A percentile compares a stretch with the other conserved stretches of the same genome.
These are phyloP conservation scores for Columbina picui DNA, from an alignment of 2,113 vertebrate genomes.

Conservation along the genomic window DNA sequence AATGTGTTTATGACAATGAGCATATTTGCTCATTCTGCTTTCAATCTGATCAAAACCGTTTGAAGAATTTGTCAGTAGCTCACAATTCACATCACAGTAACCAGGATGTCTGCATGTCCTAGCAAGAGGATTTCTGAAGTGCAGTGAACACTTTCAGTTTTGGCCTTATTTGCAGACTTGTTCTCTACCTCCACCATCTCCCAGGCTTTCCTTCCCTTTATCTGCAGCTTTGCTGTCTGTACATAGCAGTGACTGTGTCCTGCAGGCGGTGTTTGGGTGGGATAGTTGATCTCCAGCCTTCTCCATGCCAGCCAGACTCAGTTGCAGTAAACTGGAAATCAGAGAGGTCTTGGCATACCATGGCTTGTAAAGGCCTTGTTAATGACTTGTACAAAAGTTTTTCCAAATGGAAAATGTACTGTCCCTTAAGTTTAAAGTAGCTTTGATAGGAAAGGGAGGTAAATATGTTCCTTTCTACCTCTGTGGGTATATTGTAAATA, in stretches of 20 bases:
- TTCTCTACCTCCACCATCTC: background rate
- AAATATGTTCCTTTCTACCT: conserved; percentile 63
- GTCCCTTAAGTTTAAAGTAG: conserved; percentile 39
- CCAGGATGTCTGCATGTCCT: background rate
- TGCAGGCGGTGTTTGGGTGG: conserved; percentile 38
- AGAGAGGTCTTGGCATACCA: conserved; percentile 61
- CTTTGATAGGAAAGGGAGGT: conserved; percentile 65
- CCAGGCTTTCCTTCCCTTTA: background rate
- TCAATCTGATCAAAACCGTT: background rate
- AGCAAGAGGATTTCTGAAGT: background rate
- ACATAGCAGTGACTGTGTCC: background rate
- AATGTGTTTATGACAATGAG: background rate
- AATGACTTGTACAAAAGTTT: conserved; percentile 65
- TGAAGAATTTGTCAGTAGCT: background rate
- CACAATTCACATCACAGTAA: background rate
- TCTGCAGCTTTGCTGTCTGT: background rate
- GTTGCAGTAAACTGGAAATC: conserved; percentile 61
- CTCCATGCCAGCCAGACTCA: conserved; percentile 50
- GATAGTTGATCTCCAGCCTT: conserved; percentile 33
- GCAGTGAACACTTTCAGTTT: background rate
- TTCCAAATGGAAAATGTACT: conserved; percentile 72
- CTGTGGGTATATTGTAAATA: conserved; percentile 55
- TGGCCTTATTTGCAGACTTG: background rate
- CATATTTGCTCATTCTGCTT: background rate
- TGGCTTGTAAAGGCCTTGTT: conserved; percentile 71